phyloP scores from a whole-genome alignment of 2,888 invertebrate species.

The Lasioglossum lativentre region DNA sequence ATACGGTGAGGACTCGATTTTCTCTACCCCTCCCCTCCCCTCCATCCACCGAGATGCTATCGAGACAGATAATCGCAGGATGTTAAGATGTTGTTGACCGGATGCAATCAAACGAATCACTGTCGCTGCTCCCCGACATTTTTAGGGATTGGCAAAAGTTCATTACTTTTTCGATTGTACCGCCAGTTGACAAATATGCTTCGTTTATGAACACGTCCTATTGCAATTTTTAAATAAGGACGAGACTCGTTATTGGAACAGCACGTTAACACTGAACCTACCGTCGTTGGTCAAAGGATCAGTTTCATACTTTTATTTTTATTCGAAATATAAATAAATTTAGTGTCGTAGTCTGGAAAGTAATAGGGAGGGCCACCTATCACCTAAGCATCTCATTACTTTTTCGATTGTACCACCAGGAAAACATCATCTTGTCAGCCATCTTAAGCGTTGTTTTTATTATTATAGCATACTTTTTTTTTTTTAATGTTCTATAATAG shows the following conservation, averaged over 20 bases:
- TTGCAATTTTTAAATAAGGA: no score
- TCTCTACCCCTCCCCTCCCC: background rate
- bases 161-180: no score
- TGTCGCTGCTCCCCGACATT: background rate
- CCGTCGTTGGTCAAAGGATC: background rate
- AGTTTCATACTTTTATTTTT: background rate
- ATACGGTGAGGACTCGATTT: slow-evolving; percentile 32
- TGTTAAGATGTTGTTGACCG: background rate
- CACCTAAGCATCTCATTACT: background rate
- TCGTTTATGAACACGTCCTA: no score
- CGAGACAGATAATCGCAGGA: background rate
- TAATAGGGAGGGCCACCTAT: background rate
- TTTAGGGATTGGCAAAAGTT: background rate
- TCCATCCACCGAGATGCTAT: background rate
- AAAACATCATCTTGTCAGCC: background rate
- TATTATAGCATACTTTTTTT: no score
- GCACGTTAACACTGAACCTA: background rate
- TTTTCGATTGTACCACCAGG: background rate
- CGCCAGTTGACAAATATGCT: no score
- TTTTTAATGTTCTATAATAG: no score
- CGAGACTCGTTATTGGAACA: no score
- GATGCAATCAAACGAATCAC: background rate
- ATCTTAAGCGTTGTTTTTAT: background rate
- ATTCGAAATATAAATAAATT: background rate
- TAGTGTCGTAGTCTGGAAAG: background rate